Base-by-base conservation (phyloP, 2,797 vertebrate species). In the Brachyrhaphis roseni region DNA sequence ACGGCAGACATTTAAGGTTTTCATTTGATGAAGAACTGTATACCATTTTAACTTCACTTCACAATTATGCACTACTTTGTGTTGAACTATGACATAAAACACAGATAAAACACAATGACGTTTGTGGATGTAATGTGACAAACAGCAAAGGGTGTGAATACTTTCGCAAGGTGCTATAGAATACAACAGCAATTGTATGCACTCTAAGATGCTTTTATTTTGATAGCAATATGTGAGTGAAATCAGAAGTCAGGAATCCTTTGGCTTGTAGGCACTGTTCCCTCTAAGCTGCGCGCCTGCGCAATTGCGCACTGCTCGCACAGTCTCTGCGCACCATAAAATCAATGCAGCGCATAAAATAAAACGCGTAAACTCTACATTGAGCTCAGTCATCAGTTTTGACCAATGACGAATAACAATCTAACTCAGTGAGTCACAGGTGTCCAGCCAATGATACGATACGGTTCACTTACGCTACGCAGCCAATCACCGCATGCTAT, bases 221-320 rank as follows among this genome's bases (percentile, higher is more conserved):
- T 79, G 53, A 80, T 18, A 71, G 34, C 6, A 15, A 55, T 41
- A 84, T 74, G 28, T 55, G 43, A 46, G 72, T 80, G 80, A 87
- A 62, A 84, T 89, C 73, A 89, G 57, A 85, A 28, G 15, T 20
- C 2, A 36, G 18, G 55, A 36, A 26, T n/a, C 43, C 23, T 53
- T 74, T 41, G 51, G 23, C 26, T 55, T 41, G 36, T 49, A 75
- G 7, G 28, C n/a, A n/a, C n/a, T n/a, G n/a, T n/a, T n/a, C n/a
- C n/a, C n/a, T n/a, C n/a, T n/a, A n/a, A n/a, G n/a, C n/a, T n/a
- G n/a, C n/a, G n/a, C n/a, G n/a, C n/a, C n/a, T n/a, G n/a, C n/a
- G n/a, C n/a, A n/a, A n/a, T n/a, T n/a, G n/a, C n/a, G n/a, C n/a
- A n/a, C n/a, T n/a, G n/a, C n/a, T n/a, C n/a, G n/a, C n/a, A n/a